These are phyloP conservation scores for Halisarca cf. caerulea DNA, from an alignment of 37 sponge, comb jelly and placozoan species.

Conservation along the genomic window DNA sequence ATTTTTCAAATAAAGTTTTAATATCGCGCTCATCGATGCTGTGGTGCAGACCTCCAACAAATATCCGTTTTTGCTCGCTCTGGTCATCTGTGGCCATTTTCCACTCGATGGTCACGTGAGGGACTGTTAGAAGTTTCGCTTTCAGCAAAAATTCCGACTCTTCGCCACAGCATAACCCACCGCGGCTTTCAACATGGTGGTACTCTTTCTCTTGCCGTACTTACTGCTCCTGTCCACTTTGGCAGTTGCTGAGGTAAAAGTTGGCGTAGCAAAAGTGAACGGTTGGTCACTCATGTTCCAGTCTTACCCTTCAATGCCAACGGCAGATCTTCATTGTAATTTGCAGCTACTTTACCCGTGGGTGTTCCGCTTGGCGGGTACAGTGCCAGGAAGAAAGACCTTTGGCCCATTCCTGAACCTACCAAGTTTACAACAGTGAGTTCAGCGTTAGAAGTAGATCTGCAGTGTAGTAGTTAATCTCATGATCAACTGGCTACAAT, in stretches of 20 bases:
- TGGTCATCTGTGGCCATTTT: neutral
- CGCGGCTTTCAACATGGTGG: neutral
- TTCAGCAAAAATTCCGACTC: neutral
- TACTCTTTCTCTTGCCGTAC: neutral
- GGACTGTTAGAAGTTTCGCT: neutral
- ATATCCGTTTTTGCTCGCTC: neutral
- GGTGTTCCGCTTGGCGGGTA: slow-evolving; percentile 47
- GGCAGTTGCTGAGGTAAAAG: slow-evolving; percentile 8
- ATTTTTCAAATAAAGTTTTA: slow-evolving; percentile 13
- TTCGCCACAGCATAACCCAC: neutral
- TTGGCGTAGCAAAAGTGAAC: slow-evolving; percentile 50
- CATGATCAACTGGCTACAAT: neutral
- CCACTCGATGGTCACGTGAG: neutral
- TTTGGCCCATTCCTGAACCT: slow-evolving; percentile 43
- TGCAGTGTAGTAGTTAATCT: neutral
- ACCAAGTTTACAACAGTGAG: slow-evolving; percentile 44
- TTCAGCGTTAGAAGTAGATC: too few relatives aligned
- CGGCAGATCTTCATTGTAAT: neutral
- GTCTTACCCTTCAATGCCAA: neutral
- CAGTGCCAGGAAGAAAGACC: neutral
- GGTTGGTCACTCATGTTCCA: neutral
- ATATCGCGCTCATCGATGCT: slow-evolving; percentile 26
- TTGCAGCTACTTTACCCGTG: slow-evolving; percentile 32
- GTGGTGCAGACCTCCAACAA: slow-evolving; percentile 31
- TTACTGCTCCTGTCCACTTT: neutral